phyloP scores from a whole-genome alignment of 1,140 invertebrate species.

The Solenopsis invicta region DNA sequence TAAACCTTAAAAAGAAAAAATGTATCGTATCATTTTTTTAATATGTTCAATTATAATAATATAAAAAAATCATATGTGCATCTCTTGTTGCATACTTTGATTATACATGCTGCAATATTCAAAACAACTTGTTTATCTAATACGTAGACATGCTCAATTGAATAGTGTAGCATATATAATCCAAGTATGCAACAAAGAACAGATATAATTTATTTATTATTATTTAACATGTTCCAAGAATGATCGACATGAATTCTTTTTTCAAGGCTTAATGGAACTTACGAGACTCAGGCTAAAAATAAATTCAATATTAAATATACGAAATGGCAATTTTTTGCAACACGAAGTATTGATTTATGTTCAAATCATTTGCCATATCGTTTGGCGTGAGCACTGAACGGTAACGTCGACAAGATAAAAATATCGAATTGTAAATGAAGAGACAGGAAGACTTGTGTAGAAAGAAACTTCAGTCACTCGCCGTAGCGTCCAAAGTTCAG shows the following conservation, averaged over 20 bases:
- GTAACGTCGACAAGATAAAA: not conserved
- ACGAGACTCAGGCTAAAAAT: not conserved
- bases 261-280: not conserved
- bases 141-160: no score
- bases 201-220: no score
- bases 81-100: no score
- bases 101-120: no score
- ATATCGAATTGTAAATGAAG: not conserved
- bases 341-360: not conserved
- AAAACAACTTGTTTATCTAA: no score
- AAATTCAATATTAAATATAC: not conserved
- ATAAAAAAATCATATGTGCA: no score
- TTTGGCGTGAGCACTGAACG: not conserved
- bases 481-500: constrained; percentile 73
- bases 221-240: not conserved
- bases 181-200: no score
- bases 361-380: not conserved
- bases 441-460: not conserved
- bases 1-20: no score
- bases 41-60: no score
- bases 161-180: no score
- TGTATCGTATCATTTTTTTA: no score
- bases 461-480: constrained; percentile 59
- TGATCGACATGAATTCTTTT: not conserved
- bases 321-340: not conserved